A percentile compares a stretch with the other conserved stretches of the same genome.
These are phyloP conservation scores for Sisor rabdophorus DNA, from an alignment of 2,113 vertebrate genomes.

Conservation along the genomic window DNA sequence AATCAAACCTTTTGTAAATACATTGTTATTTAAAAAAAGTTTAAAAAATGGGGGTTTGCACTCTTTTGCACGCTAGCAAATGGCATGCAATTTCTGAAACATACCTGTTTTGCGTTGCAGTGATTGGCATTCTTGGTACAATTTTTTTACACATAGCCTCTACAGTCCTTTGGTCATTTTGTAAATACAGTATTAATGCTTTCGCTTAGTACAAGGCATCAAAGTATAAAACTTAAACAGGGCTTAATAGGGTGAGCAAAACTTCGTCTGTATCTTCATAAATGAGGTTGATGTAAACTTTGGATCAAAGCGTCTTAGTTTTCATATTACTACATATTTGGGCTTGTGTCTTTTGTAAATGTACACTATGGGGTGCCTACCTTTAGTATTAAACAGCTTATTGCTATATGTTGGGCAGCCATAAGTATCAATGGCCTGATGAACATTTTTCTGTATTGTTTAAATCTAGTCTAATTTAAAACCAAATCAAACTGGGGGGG, in stretches of 20 bases:
- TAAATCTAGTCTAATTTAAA: slow-evolving; percentile 62
- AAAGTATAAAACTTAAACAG: slow-evolving; percentile 25
- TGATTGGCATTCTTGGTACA: slow-evolving; percentile 46
- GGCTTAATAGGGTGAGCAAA: slow-evolving; percentile 44
- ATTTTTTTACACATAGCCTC: slow-evolving; percentile 59
- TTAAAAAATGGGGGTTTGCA: slow-evolving; percentile 46
- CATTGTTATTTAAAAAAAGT: slow-evolving; percentile 45
- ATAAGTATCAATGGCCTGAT: slow-evolving; percentile 55
- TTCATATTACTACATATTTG: slow-evolving; percentile 65
- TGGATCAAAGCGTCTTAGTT: slow-evolving; percentile 49
- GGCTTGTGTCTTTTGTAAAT: slow-evolving; percentile 67
- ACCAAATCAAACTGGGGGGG: slow-evolving; percentile 63
- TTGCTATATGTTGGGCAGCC: slow-evolving; percentile 50
- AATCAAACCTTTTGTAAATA: slow-evolving; percentile 63
- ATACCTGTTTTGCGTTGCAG: slow-evolving; percentile 44
- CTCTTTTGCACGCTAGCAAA: slow-evolving; percentile 57
- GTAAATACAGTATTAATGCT: slow-evolving; percentile 57
- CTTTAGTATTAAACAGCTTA: slow-evolving; percentile 59
- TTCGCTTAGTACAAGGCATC: slow-evolving; percentile 27
- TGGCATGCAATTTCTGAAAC: slow-evolving; percentile 64
- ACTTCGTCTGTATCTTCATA: slow-evolving; percentile 49
- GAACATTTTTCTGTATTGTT: slow-evolving; percentile 53
- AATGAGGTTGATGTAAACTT: slow-evolving; percentile 29
- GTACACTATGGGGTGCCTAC: slow-evolving; percentile 66
- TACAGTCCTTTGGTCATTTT: slow-evolving; percentile 50